A percentile compares a stretch with the other conserved stretches of the same genome.
Conservation (phyloP, 2,888 invertebrate species). For the Limnephilus lunatus region DNA sequence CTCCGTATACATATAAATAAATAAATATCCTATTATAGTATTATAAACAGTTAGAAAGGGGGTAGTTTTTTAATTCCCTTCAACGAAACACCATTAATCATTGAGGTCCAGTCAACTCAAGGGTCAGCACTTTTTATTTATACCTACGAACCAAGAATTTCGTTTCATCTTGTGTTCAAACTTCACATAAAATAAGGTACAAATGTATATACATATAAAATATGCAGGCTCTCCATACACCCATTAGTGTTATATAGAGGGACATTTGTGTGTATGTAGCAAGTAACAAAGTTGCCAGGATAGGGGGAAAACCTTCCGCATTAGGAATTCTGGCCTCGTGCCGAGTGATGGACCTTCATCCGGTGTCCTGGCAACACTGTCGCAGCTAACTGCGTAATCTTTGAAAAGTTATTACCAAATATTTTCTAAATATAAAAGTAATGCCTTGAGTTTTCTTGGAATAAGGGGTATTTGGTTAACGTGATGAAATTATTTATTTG, state of each 20-base stretch:
- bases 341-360: constrained; percentile 46
- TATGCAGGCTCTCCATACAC: not conserved
- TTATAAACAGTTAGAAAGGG: not conserved
- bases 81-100: not conserved
- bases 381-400: not conserved
- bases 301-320: constrained; percentile 29
- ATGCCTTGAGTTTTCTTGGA: not conserved
- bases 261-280: not conserved
- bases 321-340: constrained; percentile 38
- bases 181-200: not conserved
- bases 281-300: constrained; percentile 1
- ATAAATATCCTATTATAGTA: not conserved
- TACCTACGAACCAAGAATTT: not conserved
- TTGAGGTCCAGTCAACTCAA: not conserved
- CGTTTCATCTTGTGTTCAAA: not conserved
- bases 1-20: too few species aligned
- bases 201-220: not conserved
- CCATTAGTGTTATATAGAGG: not conserved
- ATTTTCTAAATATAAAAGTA: not conserved
- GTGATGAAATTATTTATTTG: not conserved
- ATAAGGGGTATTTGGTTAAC: not conserved
- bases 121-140: not conserved
- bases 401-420: constrained; percentile 21
- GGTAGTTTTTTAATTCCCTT: not conserved
- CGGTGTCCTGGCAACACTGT: constrained; percentile 33